These are phyloP conservation scores for Phocoena sinus DNA, from an alignment of 2,113 vertebrate genomes.

Conservation along the genomic window DNA sequence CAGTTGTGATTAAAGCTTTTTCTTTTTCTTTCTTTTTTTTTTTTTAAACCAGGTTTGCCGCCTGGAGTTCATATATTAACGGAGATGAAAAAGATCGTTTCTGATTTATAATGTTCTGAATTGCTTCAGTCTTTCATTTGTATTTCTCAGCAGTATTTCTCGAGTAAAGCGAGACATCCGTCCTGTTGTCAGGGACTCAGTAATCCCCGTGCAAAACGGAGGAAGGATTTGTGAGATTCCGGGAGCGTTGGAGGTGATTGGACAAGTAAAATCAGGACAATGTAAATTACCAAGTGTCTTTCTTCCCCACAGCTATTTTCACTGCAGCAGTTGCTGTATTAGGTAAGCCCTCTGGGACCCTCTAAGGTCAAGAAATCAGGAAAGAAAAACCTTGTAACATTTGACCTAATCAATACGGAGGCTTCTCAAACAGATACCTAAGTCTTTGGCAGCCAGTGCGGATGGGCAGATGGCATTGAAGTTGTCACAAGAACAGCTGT, in stretches of 20 bases:
- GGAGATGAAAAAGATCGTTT: slow-evolving; percentile 33
- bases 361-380: slow-evolving; percentile 32
- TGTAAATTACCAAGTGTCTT: slow-evolving; percentile 31
- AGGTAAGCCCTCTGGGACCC: not conserved
- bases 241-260: slow-evolving; percentile 3
- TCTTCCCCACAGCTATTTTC: not conserved
- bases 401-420: slow-evolving; percentile 7
- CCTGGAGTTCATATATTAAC: slow-evolving; percentile 28
- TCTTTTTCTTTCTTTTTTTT: not conserved
- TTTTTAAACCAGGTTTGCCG: not conserved
- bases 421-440: not conserved
- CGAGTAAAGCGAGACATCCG: not conserved
- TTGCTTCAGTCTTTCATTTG: not conserved
- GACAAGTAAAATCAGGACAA: slow-evolving; percentile 17
- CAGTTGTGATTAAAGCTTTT: slow-evolving; percentile 39
- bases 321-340: not conserved
- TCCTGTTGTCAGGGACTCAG: slow-evolving; percentile 22
- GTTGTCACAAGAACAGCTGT: not conserved
- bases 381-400: not conserved
- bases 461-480: not conserved
- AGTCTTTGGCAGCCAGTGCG: not conserved
- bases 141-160: slow-evolving; percentile 33
- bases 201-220: slow-evolving; percentile 4
- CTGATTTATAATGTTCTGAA: slow-evolving; percentile 23
- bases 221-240: not conserved